A percentile compares a stretch with the other conserved stretches of the same genome.
These are phyloP conservation scores for Archivesica marissinica DNA, from an alignment of 1,140 invertebrate species.

Conservation along the genomic window DNA sequence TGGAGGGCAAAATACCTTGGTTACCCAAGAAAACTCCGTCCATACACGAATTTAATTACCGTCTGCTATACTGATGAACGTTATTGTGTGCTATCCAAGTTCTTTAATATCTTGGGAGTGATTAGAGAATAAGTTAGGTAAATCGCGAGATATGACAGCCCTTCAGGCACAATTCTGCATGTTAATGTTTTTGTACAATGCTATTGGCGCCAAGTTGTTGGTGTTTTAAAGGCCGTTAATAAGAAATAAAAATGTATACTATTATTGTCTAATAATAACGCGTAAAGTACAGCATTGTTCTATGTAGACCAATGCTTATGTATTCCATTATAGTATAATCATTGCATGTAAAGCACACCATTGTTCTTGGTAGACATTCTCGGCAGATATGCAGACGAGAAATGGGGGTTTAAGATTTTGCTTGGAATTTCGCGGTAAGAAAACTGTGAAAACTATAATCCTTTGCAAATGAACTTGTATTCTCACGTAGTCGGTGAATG, in stretches of 20 bases:
- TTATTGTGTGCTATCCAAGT: not conserved
- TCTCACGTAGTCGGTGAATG: too few species aligned
- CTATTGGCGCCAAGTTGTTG: not conserved
- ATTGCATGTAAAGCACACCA: conserved; percentile 1
- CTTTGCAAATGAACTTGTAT: not conserved
- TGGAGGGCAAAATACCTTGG: conserved; percentile 36
- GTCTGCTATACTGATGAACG: conserved; percentile 19
- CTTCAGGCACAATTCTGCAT: not conserved
- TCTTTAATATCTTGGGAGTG: conserved; percentile 26
- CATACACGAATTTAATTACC: conserved; percentile 35
- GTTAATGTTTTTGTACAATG: conserved; percentile 13
- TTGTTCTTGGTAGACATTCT: not conserved
- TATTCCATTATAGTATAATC: conserved; percentile 16
- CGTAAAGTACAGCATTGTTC: conserved; percentile 10
- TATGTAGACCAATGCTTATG: too few species aligned
- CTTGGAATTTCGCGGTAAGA: not conserved
- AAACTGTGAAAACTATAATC: not conserved
- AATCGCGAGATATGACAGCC: conserved; percentile 9
- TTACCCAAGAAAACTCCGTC: conserved; percentile 41
- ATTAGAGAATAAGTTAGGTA: conserved; percentile 8
- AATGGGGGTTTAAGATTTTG: not conserved
- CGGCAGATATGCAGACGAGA: not conserved
- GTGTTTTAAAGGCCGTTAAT: not conserved
- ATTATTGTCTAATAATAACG: conserved; percentile 11
- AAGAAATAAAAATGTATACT: conserved; percentile 5